A percentile compares a stretch with the other conserved stretches of the same genome.
Evolutionary conservation across 2,888 invertebrate species (phyloP).

Genomic region (Xylota sylvarum): DNA sequence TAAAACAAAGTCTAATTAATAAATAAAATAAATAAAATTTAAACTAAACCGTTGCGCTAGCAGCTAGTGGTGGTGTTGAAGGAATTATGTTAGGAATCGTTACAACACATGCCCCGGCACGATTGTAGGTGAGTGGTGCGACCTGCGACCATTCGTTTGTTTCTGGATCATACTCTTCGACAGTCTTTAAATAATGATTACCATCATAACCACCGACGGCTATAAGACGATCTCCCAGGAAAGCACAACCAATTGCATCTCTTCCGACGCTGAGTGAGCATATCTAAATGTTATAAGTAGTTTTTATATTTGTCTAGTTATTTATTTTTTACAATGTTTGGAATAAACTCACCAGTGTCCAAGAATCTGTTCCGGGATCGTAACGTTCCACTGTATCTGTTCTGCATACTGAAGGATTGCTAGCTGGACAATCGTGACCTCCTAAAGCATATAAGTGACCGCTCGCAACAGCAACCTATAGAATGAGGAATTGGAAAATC

Average conservation of each 20-base stretch:
- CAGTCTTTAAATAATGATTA: conserved; percentile 93
- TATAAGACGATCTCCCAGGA: conserved; percentile 91
- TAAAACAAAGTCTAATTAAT: conserved; percentile 33
- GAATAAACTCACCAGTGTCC: conserved; percentile 88
- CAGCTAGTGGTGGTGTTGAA: conserved; percentile 82
- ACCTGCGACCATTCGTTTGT: conserved; percentile 92
- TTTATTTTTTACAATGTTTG: neutral
- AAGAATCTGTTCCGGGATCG: conserved; percentile 91
- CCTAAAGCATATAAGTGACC: conserved; percentile 96
- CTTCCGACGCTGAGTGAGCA: conserved; percentile 93
- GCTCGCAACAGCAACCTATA: conserved; percentile 91
- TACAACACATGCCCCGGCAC: conserved; percentile 96
- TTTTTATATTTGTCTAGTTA: too few species aligned
- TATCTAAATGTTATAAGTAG: conserved; percentile 83
- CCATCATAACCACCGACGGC: conserved; percentile 97
- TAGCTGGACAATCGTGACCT: conserved; percentile 97
- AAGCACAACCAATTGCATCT: conserved; percentile 95
- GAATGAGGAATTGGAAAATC: neutral
- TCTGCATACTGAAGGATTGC: conserved; percentile 92
- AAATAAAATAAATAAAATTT: conserved; percentile 53
- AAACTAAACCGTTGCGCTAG: conserved; percentile 84
- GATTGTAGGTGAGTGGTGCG: conserved; percentile 91
- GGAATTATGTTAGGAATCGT: conserved; percentile 86
- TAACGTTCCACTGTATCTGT: conserved; percentile 96
- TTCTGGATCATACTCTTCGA: conserved; percentile 95